Evolutionary conservation across 1,140 invertebrate genomes (phyloP).

Genomic region (Sminthurides bifidus): DNA sequence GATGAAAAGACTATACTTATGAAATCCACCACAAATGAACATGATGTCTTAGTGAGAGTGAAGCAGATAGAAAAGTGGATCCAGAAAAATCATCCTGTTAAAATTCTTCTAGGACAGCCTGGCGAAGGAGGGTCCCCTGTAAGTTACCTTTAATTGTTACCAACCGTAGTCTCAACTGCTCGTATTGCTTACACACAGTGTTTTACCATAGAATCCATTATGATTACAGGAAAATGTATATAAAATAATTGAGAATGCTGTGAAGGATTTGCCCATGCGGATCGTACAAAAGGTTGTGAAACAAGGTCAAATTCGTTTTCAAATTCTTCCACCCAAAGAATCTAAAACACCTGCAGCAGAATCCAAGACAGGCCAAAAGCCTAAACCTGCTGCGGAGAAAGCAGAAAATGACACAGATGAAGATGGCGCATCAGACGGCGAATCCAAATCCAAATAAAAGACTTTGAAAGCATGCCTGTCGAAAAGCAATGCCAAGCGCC

Average conservation of each 20-base stretch:
- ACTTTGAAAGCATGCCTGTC: not conserved
- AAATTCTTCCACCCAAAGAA: slow-evolving; percentile 15
- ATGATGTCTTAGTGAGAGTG: slow-evolving; percentile 19
- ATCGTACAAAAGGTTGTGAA: slow-evolving; percentile 23
- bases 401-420: not conserved
- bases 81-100: slow-evolving; percentile 16
- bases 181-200: too few species aligned
- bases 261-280: slow-evolving; percentile 5
- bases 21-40: slow-evolving; percentile 18
- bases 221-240: slow-evolving; percentile 17
- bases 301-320: slow-evolving; percentile 21
- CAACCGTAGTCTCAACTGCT: too few species aligned
- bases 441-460: not conserved
- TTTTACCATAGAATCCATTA: not conserved
- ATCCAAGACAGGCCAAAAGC: not conserved
- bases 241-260: slow-evolving; percentile 11
- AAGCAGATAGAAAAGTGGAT: slow-evolving; percentile 25
- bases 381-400: not conserved
- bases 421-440: not conserved
- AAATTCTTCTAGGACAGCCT: slow-evolving; percentile 16
- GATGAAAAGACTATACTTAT: slow-evolving; percentile 23
- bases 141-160: slow-evolving; percentile 1
- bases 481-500: not conserved
- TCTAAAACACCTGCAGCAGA: not conserved
- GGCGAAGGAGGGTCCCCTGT: slow-evolving; percentile 7